Evolutionary conservation across 2,888 invertebrate species (phyloP).

Genomic region (Camptogramma bilineatum): DNA sequence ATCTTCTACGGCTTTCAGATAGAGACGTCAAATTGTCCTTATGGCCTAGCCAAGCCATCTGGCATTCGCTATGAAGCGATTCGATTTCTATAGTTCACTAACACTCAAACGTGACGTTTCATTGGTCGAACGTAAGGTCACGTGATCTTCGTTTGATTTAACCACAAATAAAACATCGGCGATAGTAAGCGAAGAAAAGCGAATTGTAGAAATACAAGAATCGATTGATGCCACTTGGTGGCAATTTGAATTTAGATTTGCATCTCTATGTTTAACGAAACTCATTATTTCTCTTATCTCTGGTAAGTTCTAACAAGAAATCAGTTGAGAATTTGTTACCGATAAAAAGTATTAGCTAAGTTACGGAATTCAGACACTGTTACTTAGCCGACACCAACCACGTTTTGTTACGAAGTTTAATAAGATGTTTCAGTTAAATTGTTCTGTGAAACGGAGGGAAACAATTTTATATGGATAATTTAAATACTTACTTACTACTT

Average conservation of each 20-base stretch:
- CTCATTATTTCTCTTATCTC: neutral
- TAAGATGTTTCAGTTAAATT: neutral
- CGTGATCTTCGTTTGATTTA: no score
- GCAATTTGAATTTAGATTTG: no score
- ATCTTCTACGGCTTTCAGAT: constrained; percentile 10
- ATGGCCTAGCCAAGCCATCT: no score
- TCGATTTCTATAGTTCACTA: no score
- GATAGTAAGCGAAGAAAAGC: no score
- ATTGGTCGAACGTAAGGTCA: no score
- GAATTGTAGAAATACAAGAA: no score
- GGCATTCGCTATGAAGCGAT: no score
- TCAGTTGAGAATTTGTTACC: constrained; percentile 28
- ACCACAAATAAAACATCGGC: no score
- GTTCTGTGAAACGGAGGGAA: neutral
- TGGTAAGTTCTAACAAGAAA: constrained; percentile 20
- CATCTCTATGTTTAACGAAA: constrained; percentile 6
- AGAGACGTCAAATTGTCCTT: constrained; percentile 5
- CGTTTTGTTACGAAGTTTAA: neutral
- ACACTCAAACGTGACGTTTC: no score
- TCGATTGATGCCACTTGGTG: no score
- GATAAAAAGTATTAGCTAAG: constrained; percentile 28
- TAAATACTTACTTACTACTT: no score
- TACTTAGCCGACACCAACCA: neutral
- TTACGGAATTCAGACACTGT: constrained; percentile 6
- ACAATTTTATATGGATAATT: neutral